Base-by-base conservation (phyloP, 2,888 invertebrate genomes). In the Andrena camellia region DNA sequence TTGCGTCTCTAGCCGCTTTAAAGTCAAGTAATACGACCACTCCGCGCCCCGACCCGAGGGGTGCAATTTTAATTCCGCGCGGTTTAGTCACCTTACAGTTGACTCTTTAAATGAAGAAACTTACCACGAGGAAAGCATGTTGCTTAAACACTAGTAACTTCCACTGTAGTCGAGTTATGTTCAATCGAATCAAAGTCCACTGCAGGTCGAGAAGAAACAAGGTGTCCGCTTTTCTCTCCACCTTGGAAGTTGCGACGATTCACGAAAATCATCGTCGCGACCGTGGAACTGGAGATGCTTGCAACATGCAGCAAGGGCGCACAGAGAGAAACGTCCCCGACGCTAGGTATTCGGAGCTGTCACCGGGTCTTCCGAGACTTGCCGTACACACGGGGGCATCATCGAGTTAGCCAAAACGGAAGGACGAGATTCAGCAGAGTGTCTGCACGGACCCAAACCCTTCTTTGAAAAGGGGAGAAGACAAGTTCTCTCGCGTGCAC, bases 1-100 rank as follows among this genome's bases (percentile, higher is more conserved):
- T 78, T 80, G 84, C 86, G 81, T 87, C 68, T 68, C 71, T 81
- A 81, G 84, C 78, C 69, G 74, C 71, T 86, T 86, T 87, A 87
- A 87, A 85, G 83, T 72, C 67, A 57, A 72, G 71, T 78, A 81
- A 81, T 57, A 66, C 64, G 69, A 54, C 66, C 69, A 75, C 81
- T 59, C 63, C 35, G 62, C 35, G 29, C 60, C 69, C 64, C 57
- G 52, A 59, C 64, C 70, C 26, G 29, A 1, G 35, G 50, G 52
- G 50, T 48, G 52, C 59, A 52, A 69, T 68, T 68, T 81, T 81
- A 67, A 73, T 81, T 80, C 71, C 80, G 17, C 72, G 33, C n/a
- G 68, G 62, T 48, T 68, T 48, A 52, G 35, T 62, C 60, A 35
- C 67, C 67, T 77, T 66, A 67, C 60, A 52, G 68, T 78, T 78